phyloP scores from a whole-genome alignment of 35 echinoderm and acorn worm species.

The Hemicentrotus pulcherrimus region DNA sequence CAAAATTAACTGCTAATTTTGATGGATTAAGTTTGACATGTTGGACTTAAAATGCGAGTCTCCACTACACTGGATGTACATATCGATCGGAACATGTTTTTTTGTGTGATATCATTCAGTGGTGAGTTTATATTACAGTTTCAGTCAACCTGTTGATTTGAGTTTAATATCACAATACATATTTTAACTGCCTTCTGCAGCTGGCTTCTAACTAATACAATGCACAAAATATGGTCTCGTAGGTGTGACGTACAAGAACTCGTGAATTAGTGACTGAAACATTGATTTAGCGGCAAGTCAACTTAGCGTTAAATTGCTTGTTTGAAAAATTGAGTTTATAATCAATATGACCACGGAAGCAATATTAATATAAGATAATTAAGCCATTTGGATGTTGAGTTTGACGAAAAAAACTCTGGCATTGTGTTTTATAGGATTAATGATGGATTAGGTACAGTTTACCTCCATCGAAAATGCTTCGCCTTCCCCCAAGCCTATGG shows the following conservation, averaged over 20 bases:
- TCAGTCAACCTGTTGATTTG: too few relatives aligned
- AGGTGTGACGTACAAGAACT: not conserved
- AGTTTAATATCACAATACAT: too few relatives aligned
- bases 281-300: not conserved
- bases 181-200: too few relatives aligned
- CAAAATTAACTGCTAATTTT: too few relatives aligned
- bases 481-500: not conserved
- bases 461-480: not conserved
- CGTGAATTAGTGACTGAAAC: not conserved
- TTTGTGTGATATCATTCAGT: too few relatives aligned
- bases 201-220: too few relatives aligned
- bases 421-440: not conserved
- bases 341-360: constrained; percentile 7
- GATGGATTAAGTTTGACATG: too few relatives aligned
- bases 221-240: not conserved
- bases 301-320: not conserved
- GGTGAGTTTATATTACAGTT: too few relatives aligned
- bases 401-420: not conserved
- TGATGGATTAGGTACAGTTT: not conserved
- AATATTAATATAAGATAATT: not conserved
- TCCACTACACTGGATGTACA: too few relatives aligned
- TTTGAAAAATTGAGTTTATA: not conserved
- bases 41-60: too few relatives aligned
- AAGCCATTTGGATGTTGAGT: not conserved
- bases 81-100: too few relatives aligned